phyloP scores from a whole-genome alignment of 1,140 invertebrate species.

The Drosophila eugracilis region DNA sequence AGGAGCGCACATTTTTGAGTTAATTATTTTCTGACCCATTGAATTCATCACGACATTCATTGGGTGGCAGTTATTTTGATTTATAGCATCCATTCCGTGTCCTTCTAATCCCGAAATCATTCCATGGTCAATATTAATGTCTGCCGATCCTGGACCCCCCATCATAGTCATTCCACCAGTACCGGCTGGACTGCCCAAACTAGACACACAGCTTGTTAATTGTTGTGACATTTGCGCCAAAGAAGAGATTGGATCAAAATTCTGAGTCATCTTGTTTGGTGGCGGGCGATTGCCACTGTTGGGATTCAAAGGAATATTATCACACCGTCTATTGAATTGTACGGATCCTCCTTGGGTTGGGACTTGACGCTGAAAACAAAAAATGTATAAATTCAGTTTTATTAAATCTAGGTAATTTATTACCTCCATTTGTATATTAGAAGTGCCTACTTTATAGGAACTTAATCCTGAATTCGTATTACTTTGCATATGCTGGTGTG shows the following conservation, averaged over 20 bases:
- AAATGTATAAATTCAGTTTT: not conserved
- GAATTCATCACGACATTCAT: slow-evolving; percentile 64
- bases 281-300: slow-evolving; percentile 87
- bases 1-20: slow-evolving; percentile 85
- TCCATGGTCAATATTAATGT: slow-evolving; percentile 80
- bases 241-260: slow-evolving; percentile 96
- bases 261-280: slow-evolving; percentile 86
- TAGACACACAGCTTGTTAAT: slow-evolving; percentile 89
- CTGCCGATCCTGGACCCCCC: slow-evolving; percentile 44
- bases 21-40: slow-evolving; percentile 74
- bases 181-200: slow-evolving; percentile 86
- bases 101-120: slow-evolving; percentile 79
- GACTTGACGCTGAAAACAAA: slow-evolving; percentile 60
- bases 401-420: not conserved
- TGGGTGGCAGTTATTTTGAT: slow-evolving; percentile 57
- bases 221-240: slow-evolving; percentile 97
- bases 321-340: slow-evolving; percentile 87
- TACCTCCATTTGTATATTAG: slow-evolving; percentile 62
- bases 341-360: slow-evolving; percentile 40
- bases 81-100: slow-evolving; percentile 67
- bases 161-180: slow-evolving; percentile 84
- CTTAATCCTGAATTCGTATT: slow-evolving; percentile 64
- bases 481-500: slow-evolving; percentile 55
- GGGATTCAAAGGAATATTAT: slow-evolving; percentile 94
- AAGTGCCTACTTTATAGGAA: slow-evolving; percentile 54